Conservation (phyloP, 2,113 vertebrate species). For the Actenoides hombroni region DNA sequence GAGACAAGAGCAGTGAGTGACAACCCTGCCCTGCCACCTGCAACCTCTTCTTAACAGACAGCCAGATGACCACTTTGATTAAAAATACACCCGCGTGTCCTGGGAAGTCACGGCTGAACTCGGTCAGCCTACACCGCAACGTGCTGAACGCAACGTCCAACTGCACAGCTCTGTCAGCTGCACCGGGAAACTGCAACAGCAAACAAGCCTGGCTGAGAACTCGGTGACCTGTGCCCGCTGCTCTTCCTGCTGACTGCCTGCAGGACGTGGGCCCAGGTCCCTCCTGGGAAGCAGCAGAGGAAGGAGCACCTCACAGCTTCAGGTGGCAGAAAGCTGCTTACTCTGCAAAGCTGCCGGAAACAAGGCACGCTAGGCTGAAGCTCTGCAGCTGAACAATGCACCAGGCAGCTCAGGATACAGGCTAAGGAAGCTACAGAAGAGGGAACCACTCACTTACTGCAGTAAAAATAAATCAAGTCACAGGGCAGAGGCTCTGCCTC, state of each 20-base stretch:
- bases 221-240: background rate
- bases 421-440: background rate
- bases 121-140: background rate
- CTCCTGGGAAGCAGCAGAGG: background rate
- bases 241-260: background rate
- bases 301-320: background rate
- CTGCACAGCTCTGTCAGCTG: background rate
- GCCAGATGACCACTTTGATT: constrained; percentile 16
- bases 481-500: background rate
- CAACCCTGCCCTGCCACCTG: background rate
- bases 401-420: background rate
- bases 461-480: background rate
- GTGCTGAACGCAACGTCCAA: constrained; percentile 32
- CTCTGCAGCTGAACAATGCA: background rate
- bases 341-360: background rate
- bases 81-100: constrained; percentile 18
- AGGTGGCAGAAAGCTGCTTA: background rate
- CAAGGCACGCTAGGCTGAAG: background rate
- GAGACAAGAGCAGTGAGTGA: background rate
- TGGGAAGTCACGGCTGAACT: constrained; percentile 22
- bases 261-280: background rate
- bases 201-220: constrained; percentile 14
- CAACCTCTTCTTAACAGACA: background rate
- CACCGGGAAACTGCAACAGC: background rate
- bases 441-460: background rate